These are phyloP conservation scores for Strix aluco DNA, from an alignment of 2,113 vertebrate species.

Conservation along the genomic window DNA sequence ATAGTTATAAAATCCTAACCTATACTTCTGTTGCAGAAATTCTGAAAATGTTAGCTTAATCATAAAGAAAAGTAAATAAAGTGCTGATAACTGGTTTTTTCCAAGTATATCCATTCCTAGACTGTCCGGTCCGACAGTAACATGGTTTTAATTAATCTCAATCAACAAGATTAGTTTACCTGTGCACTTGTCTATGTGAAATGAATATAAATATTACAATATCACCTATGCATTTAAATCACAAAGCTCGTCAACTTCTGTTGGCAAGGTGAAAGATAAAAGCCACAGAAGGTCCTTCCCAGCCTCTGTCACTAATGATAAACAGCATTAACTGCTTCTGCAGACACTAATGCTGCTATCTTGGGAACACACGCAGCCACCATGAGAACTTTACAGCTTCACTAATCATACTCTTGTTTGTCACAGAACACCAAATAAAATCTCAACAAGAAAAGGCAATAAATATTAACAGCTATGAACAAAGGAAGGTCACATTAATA, in stretches of 20 bases:
- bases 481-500: slow-evolving; percentile 81
- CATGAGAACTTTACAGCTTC: slow-evolving; percentile 77
- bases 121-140: background rate
- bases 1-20: background rate
- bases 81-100: background rate
- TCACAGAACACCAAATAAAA: slow-evolving; percentile 79
- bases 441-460: slow-evolving; percentile 77
- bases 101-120: background rate
- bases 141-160: slow-evolving; percentile 71
- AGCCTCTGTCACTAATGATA: slow-evolving; percentile 82
- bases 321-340: slow-evolving; percentile 81
- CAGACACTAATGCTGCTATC: slow-evolving; percentile 82
- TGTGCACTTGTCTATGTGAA: slow-evolving; percentile 66
- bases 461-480: slow-evolving; percentile 77
- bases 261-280: slow-evolving; percentile 81
- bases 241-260: slow-evolving; percentile 77
- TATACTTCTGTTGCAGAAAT: background rate
- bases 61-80: slow-evolving; percentile 9
- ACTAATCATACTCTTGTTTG: slow-evolving; percentile 79
- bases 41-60: background rate
- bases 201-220: slow-evolving; percentile 69
- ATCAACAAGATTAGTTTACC: slow-evolving; percentile 68
- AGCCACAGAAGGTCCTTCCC: slow-evolving; percentile 76
- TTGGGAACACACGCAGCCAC: slow-evolving; percentile 79
- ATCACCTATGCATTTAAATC: slow-evolving; percentile 79